Conservation (phyloP, 1,140 invertebrate species). For the Diabrotica virgifera region DNA sequence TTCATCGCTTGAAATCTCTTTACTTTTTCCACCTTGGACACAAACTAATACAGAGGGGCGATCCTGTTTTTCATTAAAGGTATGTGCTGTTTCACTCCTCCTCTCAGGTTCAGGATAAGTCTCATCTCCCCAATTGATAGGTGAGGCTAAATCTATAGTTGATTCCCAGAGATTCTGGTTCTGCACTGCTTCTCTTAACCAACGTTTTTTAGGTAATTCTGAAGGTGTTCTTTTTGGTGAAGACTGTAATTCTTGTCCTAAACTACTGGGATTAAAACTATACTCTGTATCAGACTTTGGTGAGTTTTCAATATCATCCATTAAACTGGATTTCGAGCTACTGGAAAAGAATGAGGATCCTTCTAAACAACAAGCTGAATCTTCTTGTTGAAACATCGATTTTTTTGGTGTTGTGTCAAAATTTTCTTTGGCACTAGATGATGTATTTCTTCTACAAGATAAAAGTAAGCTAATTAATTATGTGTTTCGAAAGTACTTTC, state of each 20-base stretch:
- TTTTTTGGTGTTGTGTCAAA: conserved; percentile 41
- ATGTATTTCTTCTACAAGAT: conserved; percentile 31
- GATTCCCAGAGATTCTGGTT: conserved; percentile 52
- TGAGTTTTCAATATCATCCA: conserved; percentile 37
- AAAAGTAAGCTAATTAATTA: not conserved
- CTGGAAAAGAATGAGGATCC: conserved; percentile 32
- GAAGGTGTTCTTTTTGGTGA: conserved; percentile 32
- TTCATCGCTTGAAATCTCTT: conserved; percentile 44
- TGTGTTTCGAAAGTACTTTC: not conserved
- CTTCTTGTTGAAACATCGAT: conserved; percentile 32
- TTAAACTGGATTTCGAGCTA: conserved; percentile 26
- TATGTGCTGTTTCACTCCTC: not conserved
- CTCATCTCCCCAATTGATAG: conserved; percentile 46
- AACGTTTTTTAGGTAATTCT: conserved; percentile 62
- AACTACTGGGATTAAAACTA: conserved; percentile 28
- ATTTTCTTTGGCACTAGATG: conserved; percentile 28
- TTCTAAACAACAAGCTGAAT: conserved; percentile 28
- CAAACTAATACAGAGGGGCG: conserved; percentile 58
- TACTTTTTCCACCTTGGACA: conserved; percentile 47
- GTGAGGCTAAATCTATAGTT: conserved; percentile 50
- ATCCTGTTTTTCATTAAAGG: conserved; percentile 40
- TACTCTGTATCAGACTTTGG: conserved; percentile 36
- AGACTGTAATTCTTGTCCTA: conserved; percentile 27
- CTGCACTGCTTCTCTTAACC: conserved; percentile 57
- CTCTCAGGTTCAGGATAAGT: conserved; percentile 18